Percentiles rank a stretch among this genome's conserved stretches.
phyloP scores from a whole-genome alignment of 2,888 invertebrate genomes.

The Macrophya alboannulata region DNA sequence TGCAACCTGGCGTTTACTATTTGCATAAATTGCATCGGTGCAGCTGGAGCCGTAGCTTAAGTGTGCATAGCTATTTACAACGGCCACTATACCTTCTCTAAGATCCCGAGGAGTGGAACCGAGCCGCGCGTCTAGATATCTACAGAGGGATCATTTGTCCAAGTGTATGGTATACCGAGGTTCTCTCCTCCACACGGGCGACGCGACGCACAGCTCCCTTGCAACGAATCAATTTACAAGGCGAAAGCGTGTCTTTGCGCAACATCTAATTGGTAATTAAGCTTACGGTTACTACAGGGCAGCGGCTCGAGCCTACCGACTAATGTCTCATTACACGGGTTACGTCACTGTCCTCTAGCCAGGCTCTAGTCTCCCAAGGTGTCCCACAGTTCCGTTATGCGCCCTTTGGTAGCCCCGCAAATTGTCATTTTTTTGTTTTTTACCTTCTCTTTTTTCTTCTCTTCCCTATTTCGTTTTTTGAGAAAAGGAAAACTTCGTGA shows the following conservation, averaged over 20 bases:
- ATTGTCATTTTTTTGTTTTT: neutral
- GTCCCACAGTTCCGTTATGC: neutral
- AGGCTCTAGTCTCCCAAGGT: neutral
- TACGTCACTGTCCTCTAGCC: conserved; percentile 47
- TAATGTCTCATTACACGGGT: conserved; percentile 55
- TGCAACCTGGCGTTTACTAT: conserved; percentile 32
- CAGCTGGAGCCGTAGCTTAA: neutral
- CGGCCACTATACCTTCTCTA: neutral
- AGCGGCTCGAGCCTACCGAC: conserved; percentile 37
- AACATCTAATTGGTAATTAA: conserved; percentile 79
- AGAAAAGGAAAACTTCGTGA: neutral
- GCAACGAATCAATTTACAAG: conserved; percentile 76
- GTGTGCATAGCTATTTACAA: neutral
- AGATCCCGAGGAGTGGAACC: neutral
- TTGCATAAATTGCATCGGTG: conserved; percentile 47
- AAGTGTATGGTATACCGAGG: neutral
- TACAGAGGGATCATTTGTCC: conserved; percentile 40
- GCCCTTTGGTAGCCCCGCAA: neutral
- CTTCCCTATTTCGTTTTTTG: neutral
- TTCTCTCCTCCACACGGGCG: neutral
- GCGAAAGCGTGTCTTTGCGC: conserved; percentile 77
- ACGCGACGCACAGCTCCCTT: conserved; percentile 61
- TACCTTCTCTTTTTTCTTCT: neutral
- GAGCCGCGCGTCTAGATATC: neutral
- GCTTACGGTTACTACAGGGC: conserved; percentile 73